Conservation (phyloP, 2,113 vertebrate species). For the Cyphomyrus discorhynchus region DNA sequence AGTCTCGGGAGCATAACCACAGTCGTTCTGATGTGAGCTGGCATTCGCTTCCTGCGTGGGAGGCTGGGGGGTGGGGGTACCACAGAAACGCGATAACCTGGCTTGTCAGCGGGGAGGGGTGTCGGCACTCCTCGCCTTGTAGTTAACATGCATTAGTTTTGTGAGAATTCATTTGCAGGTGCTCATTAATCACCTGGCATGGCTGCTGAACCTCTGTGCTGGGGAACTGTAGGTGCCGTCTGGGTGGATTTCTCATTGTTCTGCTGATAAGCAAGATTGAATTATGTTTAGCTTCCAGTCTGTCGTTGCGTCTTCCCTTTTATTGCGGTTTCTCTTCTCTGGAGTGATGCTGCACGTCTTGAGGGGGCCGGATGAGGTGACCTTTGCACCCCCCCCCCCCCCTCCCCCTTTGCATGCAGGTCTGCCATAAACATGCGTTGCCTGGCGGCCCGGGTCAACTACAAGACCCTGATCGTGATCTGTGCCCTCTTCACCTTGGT, state of each 20-base stretch:
- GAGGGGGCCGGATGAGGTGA: background rate
- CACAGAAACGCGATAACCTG: background rate
- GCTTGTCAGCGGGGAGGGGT: background rate
- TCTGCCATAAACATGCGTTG: slow-evolving; percentile 90
- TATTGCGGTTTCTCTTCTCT: background rate
- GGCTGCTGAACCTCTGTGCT: background rate
- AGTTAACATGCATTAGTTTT: background rate
- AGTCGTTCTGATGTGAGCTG: background rate
- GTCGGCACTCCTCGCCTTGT: background rate
- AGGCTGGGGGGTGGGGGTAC: background rate
- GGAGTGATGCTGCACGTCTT: background rate
- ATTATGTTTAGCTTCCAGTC: background rate
- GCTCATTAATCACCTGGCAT: slow-evolving; percentile 7
- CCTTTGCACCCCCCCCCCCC: slow-evolving; percentile 17
- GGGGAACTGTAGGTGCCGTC: background rate
- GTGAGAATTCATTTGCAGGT: background rate
- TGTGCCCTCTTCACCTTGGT: slow-evolving; percentile 84
- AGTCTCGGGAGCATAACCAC: background rate
- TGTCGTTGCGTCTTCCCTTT: background rate
- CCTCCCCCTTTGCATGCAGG: slow-evolving; percentile 51
- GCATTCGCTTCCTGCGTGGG: background rate
- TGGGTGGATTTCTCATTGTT: background rate
- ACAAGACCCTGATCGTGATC: slow-evolving; percentile 91
- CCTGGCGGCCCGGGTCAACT: slow-evolving; percentile 90
- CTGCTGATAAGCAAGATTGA: background rate